Evolutionary conservation across 2,113 vertebrate species (phyloP), one percentile per base, ranked within the genome.

Genomic region (Platichthys flesus): DNA sequence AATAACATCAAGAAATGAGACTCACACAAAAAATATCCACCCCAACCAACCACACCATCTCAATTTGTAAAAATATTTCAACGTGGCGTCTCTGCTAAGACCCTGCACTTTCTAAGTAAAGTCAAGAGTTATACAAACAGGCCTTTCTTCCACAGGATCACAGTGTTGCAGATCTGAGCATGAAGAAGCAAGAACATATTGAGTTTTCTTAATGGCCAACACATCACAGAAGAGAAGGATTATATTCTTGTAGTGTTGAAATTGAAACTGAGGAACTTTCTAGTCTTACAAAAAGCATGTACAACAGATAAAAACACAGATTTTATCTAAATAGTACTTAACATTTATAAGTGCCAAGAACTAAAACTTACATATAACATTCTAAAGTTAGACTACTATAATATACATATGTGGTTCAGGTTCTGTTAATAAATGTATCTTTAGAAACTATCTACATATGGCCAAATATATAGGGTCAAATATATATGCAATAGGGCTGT

Each of bases 201-300:
- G 35, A 18, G 26, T 35, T 47, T 68, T 57, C 9, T 76, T 40
- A 57, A 63, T 47, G 40, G 12, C 26, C 0, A 0, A 40, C 28
- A 84, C 70, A 81, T 81, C 67, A 86, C 77, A 83, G 68, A 26
- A 64, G 23, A 76, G 20, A 54, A 73, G 35, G 71, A 64, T 90
- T 74, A 79, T 54, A 52, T 52, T 62, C 52, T 6, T 55, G 63
- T 24, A 15, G 35, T 31, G 15, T 28, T 4, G 60, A 57, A 56
- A 37, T 20, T 58, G 14, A 23, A 73, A 62, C 21, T 28, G 5
- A 72, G 10, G 35, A 24, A 47, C 37, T 35, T 68, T 59, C 69
- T 68, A 12, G 18, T 70, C 54, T 51, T 51, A 21, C 12, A 51
- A 64, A 62, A 47, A 42, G 37, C 51, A 35, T 54, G 10, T 74